Evolutionary conservation across 2,797 vertebrate species (phyloP).

Genomic region (Danio tinwini): DNA sequence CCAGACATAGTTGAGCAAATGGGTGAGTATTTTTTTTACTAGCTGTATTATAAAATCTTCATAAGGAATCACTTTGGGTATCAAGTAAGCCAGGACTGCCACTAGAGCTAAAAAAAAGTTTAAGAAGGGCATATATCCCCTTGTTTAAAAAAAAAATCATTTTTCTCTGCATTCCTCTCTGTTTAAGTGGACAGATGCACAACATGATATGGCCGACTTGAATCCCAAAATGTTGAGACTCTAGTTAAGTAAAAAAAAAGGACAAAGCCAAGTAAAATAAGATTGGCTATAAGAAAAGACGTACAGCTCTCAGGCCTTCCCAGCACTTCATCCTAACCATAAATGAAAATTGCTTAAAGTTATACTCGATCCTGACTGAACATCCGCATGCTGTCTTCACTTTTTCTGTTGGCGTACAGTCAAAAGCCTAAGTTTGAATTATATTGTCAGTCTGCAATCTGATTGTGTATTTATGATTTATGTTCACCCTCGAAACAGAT

Average conservation of each 20-base stretch:
- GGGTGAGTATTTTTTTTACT: constrained; percentile 80
- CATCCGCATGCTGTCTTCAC: constrained; percentile 9
- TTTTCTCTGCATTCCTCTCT: constrained; percentile 33
- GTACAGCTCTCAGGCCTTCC: constrained; percentile 10
- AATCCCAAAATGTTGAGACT: constrained; percentile 20
- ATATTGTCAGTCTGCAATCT: constrained; percentile 14
- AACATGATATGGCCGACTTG: constrained; percentile 40
- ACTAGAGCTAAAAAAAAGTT: neutral
- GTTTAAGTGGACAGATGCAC: constrained; percentile 28
- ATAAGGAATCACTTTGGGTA: neutral
- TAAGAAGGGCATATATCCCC: constrained; percentile 18
- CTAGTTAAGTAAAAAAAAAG: neutral
- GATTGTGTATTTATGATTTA: constrained; percentile 29
- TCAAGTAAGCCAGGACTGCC: neutral
- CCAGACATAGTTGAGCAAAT: constrained; percentile 98
- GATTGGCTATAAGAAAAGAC: constrained; percentile 19
- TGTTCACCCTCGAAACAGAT: constrained; percentile 19
- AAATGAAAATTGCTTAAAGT: constrained; percentile 2
- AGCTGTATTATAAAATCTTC: neutral
- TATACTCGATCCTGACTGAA: neutral
- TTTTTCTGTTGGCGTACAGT: constrained; percentile 5
- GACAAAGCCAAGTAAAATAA: constrained; percentile 53
- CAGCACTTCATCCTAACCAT: neutral
- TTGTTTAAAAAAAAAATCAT: constrained; percentile 6
- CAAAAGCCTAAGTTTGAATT: constrained; percentile 28